These are phyloP conservation scores for Chirona hameri DNA, from an alignment of 2,888 invertebrate species.

Conservation along the genomic window DNA sequence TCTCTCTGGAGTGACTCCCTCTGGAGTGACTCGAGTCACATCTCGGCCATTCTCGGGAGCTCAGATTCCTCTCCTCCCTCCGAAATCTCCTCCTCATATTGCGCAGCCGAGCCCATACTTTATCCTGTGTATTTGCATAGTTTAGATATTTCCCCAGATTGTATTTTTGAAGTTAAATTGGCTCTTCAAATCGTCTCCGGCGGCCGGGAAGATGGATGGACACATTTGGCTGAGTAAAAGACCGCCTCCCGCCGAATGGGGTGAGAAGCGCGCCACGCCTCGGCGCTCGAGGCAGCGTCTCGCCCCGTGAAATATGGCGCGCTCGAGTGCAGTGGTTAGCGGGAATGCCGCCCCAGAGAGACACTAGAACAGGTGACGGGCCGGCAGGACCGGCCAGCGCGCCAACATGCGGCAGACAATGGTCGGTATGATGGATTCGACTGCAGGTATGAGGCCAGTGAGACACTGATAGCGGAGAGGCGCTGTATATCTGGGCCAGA, in stretches of 20 bases:
- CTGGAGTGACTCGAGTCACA: no score
- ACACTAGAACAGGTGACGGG: no score
- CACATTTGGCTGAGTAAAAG: constrained; percentile 27
- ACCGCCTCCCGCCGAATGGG: constrained; percentile 1
- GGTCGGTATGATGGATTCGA: no score
- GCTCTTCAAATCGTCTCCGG: constrained; percentile 25
- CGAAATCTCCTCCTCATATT: background rate
- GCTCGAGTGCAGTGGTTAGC: no score
- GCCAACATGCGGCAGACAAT: no score
- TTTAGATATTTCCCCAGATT: constrained; percentile 29
- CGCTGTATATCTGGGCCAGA: no score
- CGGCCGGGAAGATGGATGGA: background rate
- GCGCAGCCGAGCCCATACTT: constrained; percentile 2
- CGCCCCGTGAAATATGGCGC: no score
- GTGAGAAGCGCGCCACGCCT: background rate
- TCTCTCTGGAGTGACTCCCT: no score
- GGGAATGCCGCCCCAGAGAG: no score
- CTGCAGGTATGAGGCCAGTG: no score
- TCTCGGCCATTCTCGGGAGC: background rate
- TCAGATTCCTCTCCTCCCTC: background rate
- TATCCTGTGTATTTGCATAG: constrained; percentile 27
- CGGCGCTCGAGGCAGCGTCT: background rate
- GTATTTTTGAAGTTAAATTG: constrained; percentile 29
- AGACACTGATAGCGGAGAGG: no score
- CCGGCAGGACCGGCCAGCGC: no score